Percentiles rank a stretch among this genome's conserved stretches.
These are phyloP conservation scores for Panthera leo DNA, from an alignment of 2,113 vertebrate genomes.

Conservation along the genomic window DNA sequence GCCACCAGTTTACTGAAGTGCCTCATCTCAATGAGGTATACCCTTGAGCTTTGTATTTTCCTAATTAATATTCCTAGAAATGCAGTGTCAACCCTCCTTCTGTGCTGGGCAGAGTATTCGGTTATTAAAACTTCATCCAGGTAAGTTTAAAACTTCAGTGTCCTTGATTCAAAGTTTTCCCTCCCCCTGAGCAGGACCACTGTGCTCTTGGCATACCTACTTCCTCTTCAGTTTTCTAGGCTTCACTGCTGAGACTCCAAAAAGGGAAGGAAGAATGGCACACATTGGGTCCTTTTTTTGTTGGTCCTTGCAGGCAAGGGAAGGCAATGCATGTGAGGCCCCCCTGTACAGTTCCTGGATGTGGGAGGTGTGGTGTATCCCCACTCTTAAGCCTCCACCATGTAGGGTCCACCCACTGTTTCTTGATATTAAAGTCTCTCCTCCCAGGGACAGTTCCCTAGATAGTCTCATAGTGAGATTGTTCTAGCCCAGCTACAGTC, in stretches of 20 bases:
- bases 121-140: not conserved
- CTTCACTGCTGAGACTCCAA: not conserved
- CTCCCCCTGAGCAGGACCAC: not conserved
- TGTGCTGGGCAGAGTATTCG: not conserved
- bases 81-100: not conserved
- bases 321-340: not conserved
- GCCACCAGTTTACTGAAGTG: not conserved
- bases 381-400: no score
- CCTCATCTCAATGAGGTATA: not conserved
- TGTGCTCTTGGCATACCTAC: not conserved
- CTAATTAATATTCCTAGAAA: not conserved
- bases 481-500: not conserved
- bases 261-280: not conserved
- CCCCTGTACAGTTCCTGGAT: accelerated
- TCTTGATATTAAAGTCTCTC: not conserved
- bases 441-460: not conserved
- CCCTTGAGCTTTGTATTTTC: not conserved
- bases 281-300: not conserved
- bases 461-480: not conserved
- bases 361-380: no score
- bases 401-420: not conserved
- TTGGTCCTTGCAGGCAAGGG: no score
- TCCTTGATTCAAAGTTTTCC: not conserved
- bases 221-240: not conserved
- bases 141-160: not conserved